phyloP scores from a whole-genome alignment of 2,888 invertebrate genomes.

The Quadroppia sp. region DNA sequence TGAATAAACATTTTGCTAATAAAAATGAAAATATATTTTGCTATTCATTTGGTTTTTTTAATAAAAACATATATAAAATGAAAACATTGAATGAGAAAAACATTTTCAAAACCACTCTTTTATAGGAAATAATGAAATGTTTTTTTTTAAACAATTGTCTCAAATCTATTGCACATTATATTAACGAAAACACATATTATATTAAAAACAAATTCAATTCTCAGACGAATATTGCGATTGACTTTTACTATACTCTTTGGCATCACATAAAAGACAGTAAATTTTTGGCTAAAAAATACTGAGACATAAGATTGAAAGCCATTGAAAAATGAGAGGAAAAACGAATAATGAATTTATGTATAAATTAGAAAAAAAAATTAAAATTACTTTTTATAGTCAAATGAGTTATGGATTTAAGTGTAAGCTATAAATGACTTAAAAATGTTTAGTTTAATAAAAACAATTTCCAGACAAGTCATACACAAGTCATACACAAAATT shows the following conservation, averaged over 20 bases:
- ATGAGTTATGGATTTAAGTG: not conserved
- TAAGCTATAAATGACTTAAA: not conserved
- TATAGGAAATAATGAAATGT: not conserved
- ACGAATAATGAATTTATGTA: not conserved
- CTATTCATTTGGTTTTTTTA: too few species aligned
- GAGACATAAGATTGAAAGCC: not conserved
- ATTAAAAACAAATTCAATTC: constrained; percentile 13
- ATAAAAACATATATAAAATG: too few species aligned
- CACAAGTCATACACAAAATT: too few species aligned
- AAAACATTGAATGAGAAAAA: not conserved
- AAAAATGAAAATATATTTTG: too few species aligned
- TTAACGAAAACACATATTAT: not conserved
- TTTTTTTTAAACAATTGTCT: not conserved
- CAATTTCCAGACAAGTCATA: too few species aligned
- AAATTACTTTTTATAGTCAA: too few species aligned
- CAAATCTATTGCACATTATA: constrained; percentile 1
- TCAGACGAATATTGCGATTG: not conserved
- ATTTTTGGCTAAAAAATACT: not conserved
- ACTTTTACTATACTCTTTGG: constrained; percentile 7
- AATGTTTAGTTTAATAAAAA: too few species aligned
- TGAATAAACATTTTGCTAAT: too few species aligned
- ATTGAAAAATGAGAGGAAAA: not conserved
- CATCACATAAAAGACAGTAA: not conserved
- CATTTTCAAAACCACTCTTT: not conserved
- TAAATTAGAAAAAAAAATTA: too few species aligned